These are phyloP conservation scores for Siniperca obscura DNA, from an alignment of 2,797 vertebrate species.

Conservation along the genomic window DNA sequence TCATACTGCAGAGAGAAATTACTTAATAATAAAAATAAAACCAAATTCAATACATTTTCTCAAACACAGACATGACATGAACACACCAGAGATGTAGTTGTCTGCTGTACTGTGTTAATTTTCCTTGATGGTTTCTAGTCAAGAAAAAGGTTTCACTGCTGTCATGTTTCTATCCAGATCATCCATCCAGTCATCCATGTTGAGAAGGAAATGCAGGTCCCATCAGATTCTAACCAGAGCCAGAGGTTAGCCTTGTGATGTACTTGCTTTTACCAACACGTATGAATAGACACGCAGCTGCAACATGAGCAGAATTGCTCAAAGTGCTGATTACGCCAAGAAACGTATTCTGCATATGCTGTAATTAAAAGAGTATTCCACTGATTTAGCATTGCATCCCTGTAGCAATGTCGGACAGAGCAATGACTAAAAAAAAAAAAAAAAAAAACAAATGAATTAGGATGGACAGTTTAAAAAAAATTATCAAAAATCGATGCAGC, in stretches of 20 bases:
- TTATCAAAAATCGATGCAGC: too few relatives aligned
- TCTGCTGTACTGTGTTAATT: conserved; percentile 12
- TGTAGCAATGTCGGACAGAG: too few relatives aligned
- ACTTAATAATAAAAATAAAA: background rate
- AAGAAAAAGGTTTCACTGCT: background rate
- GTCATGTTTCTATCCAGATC: conserved; percentile 1
- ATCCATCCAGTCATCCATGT: conserved; percentile 1
- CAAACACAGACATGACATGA: conserved; percentile 1
- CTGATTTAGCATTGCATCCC: too few relatives aligned
- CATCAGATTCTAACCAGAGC: background rate
- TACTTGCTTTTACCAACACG: background rate
- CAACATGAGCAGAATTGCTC: background rate
- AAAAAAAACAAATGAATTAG: too few relatives aligned
- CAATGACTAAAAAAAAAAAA: too few relatives aligned
- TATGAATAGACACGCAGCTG: background rate
- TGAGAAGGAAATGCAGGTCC: conserved; percentile 10
- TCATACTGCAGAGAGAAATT: background rate
- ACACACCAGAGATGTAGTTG: background rate
- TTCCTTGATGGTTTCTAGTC: background rate
- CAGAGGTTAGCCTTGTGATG: background rate
- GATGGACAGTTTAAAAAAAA: too few relatives aligned
- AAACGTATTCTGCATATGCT: too few relatives aligned
- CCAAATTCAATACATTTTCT: background rate
- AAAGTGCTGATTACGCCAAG: background rate
- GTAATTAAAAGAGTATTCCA: too few relatives aligned